These are phyloP conservation scores for Passer domesticus DNA, from an alignment of 2,113 vertebrate species.

Conservation along the genomic window DNA sequence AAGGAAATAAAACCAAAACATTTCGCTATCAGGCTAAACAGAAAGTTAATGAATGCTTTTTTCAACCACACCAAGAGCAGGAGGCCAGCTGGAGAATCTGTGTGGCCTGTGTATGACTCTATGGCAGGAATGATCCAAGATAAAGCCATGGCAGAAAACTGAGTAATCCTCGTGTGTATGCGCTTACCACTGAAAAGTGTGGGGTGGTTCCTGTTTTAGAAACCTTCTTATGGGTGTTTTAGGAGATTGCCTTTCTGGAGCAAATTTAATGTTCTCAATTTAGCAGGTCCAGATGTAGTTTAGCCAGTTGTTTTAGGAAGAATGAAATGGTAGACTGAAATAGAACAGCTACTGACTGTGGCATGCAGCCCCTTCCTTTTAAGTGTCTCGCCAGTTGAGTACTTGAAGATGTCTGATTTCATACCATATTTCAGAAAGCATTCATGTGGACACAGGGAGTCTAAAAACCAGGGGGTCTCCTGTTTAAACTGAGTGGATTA, in stretches of 20 bases:
- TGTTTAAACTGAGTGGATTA: background rate
- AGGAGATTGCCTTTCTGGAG: background rate
- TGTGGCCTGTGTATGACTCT: background rate
- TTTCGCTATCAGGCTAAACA: background rate
- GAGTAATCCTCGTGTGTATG: background rate
- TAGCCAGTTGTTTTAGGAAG: background rate
- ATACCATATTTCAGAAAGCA: background rate
- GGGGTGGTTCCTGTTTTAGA: background rate
- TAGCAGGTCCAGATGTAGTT: background rate
- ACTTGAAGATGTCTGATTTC: background rate
- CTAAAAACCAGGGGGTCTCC: background rate
- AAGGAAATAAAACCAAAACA: background rate
- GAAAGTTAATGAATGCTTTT: background rate
- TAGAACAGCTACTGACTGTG: background rate
- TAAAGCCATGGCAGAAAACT: background rate
- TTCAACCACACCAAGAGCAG: background rate
- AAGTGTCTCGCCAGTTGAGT: background rate
- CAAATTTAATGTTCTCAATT: background rate
- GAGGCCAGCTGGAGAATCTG: background rate
- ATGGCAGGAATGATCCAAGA: rapidly evolving
- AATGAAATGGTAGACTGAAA: background rate
- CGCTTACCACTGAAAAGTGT: background rate
- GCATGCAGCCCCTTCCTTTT: background rate
- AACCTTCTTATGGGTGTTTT: background rate
- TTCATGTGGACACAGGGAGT: background rate